Evolutionary conservation across 1,140 invertebrate species (phyloP).

Genomic region (Megalopta genalis): DNA sequence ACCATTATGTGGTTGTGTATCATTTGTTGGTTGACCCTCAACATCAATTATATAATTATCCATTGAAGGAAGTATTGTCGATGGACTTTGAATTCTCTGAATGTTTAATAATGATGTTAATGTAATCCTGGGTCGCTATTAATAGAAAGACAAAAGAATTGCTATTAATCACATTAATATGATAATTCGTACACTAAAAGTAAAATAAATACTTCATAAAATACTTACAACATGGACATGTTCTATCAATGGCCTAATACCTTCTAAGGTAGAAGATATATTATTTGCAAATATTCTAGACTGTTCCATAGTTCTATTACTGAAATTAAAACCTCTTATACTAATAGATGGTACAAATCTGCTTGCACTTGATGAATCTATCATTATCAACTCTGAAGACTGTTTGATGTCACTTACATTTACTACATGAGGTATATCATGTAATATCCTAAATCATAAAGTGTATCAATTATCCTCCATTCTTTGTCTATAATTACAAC

Average conservation of each 20-base stretch:
- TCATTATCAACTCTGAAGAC: slow-evolving; percentile 8
- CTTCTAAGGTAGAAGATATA: slow-evolving; percentile 80
- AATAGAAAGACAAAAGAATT: slow-evolving; percentile 15
- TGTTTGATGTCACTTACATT: slow-evolving; percentile 14
- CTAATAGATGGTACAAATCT: slow-evolving; percentile 26
- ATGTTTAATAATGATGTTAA: slow-evolving; percentile 70
- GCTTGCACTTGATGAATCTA: neutral
- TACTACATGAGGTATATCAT: neutral
- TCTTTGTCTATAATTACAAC: slow-evolving; percentile 22
- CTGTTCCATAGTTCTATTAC: slow-evolving; percentile 74
- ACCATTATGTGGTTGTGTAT: slow-evolving; percentile 32
- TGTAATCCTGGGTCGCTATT: slow-evolving; percentile 65
- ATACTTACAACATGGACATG: slow-evolving; percentile 72
- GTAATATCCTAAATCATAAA: neutral
- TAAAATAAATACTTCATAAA: slow-evolving; percentile 24
- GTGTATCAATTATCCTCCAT: slow-evolving; percentile 31
- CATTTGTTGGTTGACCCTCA: slow-evolving; percentile 62
- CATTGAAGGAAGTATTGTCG: slow-evolving; percentile 11
- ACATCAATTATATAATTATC: slow-evolving; percentile 72
- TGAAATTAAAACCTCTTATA: slow-evolving; percentile 66
- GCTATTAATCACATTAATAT: neutral
- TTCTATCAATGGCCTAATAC: slow-evolving; percentile 80
- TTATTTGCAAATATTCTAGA: slow-evolving; percentile 79
- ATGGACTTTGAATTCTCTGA: slow-evolving; percentile 61
- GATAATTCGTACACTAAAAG: slow-evolving; percentile 10